Conservation (phyloP, 2,888 invertebrate genomes). For the Cylloceria caligata region DNA sequence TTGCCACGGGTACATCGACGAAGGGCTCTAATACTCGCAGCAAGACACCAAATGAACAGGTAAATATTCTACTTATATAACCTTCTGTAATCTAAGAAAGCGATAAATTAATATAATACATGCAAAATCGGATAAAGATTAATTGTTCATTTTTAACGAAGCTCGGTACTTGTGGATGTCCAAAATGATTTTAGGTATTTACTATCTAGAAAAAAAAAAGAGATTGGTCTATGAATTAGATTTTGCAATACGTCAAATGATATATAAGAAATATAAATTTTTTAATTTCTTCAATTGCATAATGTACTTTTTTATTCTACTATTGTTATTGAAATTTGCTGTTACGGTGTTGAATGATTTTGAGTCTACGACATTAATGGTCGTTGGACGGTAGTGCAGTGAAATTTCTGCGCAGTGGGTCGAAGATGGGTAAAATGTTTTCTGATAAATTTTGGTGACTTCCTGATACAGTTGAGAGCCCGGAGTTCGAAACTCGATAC, state of each 20-base stretch:
- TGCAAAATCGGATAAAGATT: too few relatives aligned
- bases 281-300: too few relatives aligned
- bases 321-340: not conserved
- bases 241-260: too few relatives aligned
- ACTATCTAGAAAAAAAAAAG: too few relatives aligned
- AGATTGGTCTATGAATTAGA: too few relatives aligned
- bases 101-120: not conserved
- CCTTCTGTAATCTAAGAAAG: not conserved
- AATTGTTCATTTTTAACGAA: too few relatives aligned
- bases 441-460: conserved; percentile 38
- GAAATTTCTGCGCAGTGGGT: not conserved
- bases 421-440: conserved; percentile 12
- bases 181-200: too few relatives aligned
- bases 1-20: not conserved
- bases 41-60: conserved; percentile 38
- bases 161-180: too few relatives aligned
- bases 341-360: not conserved
- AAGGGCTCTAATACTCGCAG: conserved; percentile 30
- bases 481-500: conserved; percentile 51
- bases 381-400: not conserved
- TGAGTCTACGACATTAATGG: not conserved
- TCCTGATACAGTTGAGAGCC: conserved; percentile 38
- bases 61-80: not conserved
- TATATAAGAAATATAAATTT: too few relatives aligned
- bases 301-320: too few relatives aligned